Evolutionary conservation across 2,113 vertebrate species (phyloP).

Genomic region (Scartelaos histophorus): DNA sequence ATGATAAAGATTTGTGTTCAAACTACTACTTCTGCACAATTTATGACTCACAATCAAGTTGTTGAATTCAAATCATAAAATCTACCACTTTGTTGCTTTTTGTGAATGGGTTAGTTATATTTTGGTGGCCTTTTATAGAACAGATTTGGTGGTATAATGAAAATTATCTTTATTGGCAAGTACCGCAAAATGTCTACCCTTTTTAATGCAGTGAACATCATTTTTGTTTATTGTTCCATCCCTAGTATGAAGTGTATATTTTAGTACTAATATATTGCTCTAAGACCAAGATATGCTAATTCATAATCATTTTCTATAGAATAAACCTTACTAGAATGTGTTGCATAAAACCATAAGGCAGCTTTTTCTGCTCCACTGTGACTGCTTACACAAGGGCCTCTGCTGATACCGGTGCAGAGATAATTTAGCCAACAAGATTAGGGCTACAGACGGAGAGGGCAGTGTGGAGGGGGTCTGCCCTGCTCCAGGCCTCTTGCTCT

Average conservation of each 20-base stretch:
- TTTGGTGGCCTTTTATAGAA: background rate
- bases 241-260: no score
- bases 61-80: background rate
- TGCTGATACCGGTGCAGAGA: constrained; percentile 45
- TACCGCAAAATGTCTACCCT: no score
- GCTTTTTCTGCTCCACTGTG: constrained; percentile 34
- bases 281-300: background rate
- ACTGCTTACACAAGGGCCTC: constrained; percentile 55
- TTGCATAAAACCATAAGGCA: constrained; percentile 34
- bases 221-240: no score
- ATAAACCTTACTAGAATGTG: constrained; percentile 14
- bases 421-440: constrained; percentile 55
- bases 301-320: background rate
- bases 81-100: background rate
- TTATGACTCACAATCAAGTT: background rate
- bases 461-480: constrained; percentile 3
- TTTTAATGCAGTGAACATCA: no score
- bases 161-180: no score
- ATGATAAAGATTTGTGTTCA: background rate
- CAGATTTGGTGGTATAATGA: no score
- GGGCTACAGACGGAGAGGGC: constrained; percentile 5
- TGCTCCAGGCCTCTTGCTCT: constrained; percentile 19
- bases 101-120: background rate
- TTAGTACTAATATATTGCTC: no score
- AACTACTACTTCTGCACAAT: background rate